A percentile compares a stretch with the other conserved stretches of the same genome.
phyloP scores from a whole-genome alignment of 2,113 vertebrate species.

The Pachycephala philippinensis region DNA sequence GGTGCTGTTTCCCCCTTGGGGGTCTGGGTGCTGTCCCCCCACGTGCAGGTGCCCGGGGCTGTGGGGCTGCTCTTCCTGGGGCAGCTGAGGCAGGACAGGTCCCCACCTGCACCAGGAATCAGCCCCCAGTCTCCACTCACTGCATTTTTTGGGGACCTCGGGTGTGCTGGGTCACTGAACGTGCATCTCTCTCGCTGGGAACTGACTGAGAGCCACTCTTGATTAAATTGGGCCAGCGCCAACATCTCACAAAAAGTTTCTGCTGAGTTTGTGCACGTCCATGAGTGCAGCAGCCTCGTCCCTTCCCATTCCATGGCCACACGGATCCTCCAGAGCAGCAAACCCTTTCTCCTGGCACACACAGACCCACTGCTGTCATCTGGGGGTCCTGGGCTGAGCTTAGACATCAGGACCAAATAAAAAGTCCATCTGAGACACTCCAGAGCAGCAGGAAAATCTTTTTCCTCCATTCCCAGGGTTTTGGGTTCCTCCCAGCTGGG shows the following conservation, averaged over 20 bases:
- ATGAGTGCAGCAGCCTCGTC: neutral
- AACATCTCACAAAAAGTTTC: neutral
- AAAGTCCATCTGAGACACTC: neutral
- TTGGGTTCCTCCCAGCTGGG: neutral
- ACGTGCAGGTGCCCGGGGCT: neutral
- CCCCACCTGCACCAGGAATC: neutral
- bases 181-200: neutral
- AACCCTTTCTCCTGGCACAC: neutral
- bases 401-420: neutral
- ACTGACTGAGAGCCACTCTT: neutral
- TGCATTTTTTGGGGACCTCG: fast-evolving
- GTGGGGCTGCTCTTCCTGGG: fast-evolving
- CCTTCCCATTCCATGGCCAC: fast-evolving
- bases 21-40: neutral
- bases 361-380: fast-evolving
- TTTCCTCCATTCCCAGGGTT: neutral
- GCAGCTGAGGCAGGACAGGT: neutral
- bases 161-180: fast-evolving
- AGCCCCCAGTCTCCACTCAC: neutral
- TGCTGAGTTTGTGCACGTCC: neutral
- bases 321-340: fast-evolving
- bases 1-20: neutral
- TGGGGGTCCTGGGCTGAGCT: neutral
- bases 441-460: neutral
- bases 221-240: fast-evolving